Base-by-base conservation (phyloP, 2,888 invertebrate species). In the Chamaedrilus cognettii region DNA sequence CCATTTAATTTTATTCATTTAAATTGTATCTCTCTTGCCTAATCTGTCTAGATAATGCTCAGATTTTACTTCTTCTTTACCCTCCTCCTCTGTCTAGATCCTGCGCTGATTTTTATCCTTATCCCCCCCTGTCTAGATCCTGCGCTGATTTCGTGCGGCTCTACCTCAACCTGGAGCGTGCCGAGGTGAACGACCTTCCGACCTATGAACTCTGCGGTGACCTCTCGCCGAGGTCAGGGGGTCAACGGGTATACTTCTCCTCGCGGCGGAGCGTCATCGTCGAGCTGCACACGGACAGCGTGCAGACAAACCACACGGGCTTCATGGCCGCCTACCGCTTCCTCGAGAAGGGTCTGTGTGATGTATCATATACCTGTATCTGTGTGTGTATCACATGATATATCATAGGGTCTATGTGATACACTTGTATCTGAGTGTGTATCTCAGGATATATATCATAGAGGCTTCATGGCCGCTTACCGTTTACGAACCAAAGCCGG, bases 71-170 rank as follows among this genome's bases (percentile, higher is more conserved):
- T 42, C 11, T 42, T 42, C 42, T 42, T 42, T n/a, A n/a, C n/a
- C n/a, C n/a, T n/a, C n/a, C n/a, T n/a, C n/a, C n/a, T n/a, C n/a
- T n/a, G n/a, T n/a, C n/a, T n/a, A 52, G 55, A 5, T 19, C 15
- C 7, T 83, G 83, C 71, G 69, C 59, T 58, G 83, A 83, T 71
- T 78, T 76, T n/a, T n/a, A n/a, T n/a, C n/a, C n/a, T n/a, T n/a
- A n/a, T n/a, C n/a, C n/a, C n/a, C n/a, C n/a, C n/a, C n/a, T n/a
- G n/a, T n/a, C n/a, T n/a, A 52, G 55, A 5, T 19, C 15, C 7
- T 83, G 83, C 71, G 69, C 59, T 58, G 83, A 83, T 71, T 78
- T 76, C 65, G 64, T 83, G 19, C 69, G 77, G 33, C 74, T 83
- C n/a, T 83, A 77, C 70, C 73, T 78, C 59, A 78, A 82, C 72